Evolutionary conservation across 2,797 vertebrate genomes (phyloP).

Genomic region (Notolabrus celidotus): DNA sequence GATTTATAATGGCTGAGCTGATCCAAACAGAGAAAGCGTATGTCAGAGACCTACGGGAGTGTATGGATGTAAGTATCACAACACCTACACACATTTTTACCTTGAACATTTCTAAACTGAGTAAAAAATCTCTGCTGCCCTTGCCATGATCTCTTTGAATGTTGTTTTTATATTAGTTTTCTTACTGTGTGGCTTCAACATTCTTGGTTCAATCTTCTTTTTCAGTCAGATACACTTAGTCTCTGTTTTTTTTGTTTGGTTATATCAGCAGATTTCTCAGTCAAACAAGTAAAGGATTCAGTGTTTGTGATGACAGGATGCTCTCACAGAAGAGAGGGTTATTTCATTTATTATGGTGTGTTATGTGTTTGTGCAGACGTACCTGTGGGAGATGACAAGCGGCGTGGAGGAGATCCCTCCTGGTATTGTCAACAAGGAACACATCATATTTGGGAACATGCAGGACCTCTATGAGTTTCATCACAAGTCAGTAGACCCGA

Average conservation of each 20-base stretch:
- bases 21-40: slow-evolving; percentile 99
- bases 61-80: slow-evolving; percentile 94
- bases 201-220: no score
- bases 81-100: not conserved
- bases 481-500: slow-evolving; percentile 82
- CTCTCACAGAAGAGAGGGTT: not conserved
- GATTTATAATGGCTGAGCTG: slow-evolving; percentile 99
- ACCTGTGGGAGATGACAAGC: slow-evolving; percentile 99
- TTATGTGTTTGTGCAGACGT: slow-evolving; percentile 84
- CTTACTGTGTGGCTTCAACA: no score
- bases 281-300: no score
- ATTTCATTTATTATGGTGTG: not conserved
- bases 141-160: no score
- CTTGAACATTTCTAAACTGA: no score
- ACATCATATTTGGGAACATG: slow-evolving; percentile 99
- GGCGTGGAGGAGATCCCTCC: slow-evolving; percentile 98
- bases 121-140: no score
- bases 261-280: no score
- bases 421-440: slow-evolving; percentile 97
- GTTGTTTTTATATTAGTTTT: no score
- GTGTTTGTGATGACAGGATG: not conserved
- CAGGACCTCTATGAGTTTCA: slow-evolving; percentile 99
- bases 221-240: no score
- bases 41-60: slow-evolving; percentile 96
- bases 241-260: no score